Percentiles rank a stretch among this genome's conserved stretches.
Evolutionary conservation across 35 echinoderm and acorn worm genomes (phyloP).

Genomic region (Apostichopus japonicus): DNA sequence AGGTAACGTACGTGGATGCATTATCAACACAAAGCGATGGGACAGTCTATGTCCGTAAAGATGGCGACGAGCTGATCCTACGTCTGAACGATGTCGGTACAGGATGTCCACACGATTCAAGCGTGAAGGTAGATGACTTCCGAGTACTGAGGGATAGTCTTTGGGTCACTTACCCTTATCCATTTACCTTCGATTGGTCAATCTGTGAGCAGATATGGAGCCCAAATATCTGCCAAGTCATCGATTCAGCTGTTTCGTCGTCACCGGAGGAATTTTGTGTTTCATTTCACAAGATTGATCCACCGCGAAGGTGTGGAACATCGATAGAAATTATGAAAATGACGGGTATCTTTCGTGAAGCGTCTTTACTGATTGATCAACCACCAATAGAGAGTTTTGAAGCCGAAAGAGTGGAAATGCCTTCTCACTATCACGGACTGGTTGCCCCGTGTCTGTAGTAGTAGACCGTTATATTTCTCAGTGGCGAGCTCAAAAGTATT

Average conservation of each 20-base stretch:
- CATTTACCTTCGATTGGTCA: constrained; percentile 28
- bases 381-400: neutral
- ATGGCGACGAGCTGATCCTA: neutral
- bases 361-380: neutral
- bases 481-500: too few species aligned
- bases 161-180: neutral
- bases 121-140: constrained; percentile 1
- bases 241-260: neutral
- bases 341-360: constrained; percentile 14
- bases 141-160: neutral
- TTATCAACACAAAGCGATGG: neutral
- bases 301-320: neutral
- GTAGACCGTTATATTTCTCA: neutral
- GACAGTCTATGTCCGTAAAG: neutral
- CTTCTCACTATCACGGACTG: neutral
- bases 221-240: neutral
- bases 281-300: constrained; percentile 4
- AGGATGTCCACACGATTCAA: neutral
- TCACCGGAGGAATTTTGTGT: neutral
- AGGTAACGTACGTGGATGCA: neutral
- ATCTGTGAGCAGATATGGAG: neutral
- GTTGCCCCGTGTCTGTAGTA: neutral
- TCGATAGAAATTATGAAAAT: neutral
- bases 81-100: neutral
- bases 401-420: constrained; percentile 11